Percentiles rank a stretch among this genome's conserved stretches.
Conservation (phyloP, 2,888 invertebrate species). For the Melanostoma scalare region DNA sequence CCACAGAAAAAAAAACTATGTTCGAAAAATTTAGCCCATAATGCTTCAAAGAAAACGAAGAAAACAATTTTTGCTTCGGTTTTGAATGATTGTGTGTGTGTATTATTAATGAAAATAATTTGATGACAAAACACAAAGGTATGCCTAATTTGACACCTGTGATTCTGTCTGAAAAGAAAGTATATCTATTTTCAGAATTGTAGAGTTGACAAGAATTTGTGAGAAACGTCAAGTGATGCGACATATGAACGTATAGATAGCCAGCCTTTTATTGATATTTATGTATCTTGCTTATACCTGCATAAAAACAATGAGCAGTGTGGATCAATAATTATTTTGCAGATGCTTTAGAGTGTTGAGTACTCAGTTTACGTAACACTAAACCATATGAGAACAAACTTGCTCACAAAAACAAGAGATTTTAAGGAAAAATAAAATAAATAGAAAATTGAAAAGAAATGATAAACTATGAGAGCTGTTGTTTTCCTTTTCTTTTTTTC, state of each 20-base stretch:
- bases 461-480: slow-evolving; percentile 47
- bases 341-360: slow-evolving; percentile 36
- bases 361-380: slow-evolving; percentile 56
- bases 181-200: slow-evolving; percentile 54
- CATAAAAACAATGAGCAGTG: not conserved
- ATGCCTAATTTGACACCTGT: slow-evolving; percentile 61
- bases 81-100: too few relatives aligned
- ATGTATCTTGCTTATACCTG: too few relatives aligned
- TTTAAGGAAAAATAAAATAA: slow-evolving; percentile 36
- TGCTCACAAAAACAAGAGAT: slow-evolving; percentile 27
- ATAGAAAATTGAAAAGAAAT: slow-evolving; percentile 44
- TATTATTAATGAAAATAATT: slow-evolving; percentile 37
- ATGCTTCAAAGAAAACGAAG: too few relatives aligned
- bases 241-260: too few relatives aligned
- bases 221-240: slow-evolving; percentile 12
- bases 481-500: slow-evolving; percentile 31
- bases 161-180: slow-evolving; percentile 45
- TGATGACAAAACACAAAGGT: slow-evolving; percentile 45
- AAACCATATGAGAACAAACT: slow-evolving; percentile 46
- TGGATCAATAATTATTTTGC: slow-evolving; percentile 56
- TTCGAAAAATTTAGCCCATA: too few relatives aligned
- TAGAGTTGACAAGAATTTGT: slow-evolving; percentile 31
- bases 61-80: too few relatives aligned
- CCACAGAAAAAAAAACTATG: too few relatives aligned
- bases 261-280: too few relatives aligned